These are phyloP conservation scores for Agrotis segetum DNA, from an alignment of 2,888 invertebrate species.

Conservation along the genomic window DNA sequence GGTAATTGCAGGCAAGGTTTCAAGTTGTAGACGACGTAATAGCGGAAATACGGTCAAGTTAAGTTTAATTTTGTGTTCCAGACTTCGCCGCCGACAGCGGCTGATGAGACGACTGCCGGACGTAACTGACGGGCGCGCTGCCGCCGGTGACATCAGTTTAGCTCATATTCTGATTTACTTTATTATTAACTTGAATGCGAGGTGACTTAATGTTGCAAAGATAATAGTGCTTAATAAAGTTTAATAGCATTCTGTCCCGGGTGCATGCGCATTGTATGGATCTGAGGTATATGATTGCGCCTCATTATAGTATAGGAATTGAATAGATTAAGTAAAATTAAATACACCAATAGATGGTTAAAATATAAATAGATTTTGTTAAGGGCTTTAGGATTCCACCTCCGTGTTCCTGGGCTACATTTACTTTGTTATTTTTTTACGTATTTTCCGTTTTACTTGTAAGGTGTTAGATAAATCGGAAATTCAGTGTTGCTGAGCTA, in stretches of 20 bases:
- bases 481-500: conserved; percentile 82
- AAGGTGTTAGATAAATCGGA: conserved; percentile 77
- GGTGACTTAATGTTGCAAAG: conserved; percentile 74
- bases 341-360: conserved; percentile 86
- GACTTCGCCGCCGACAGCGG: conserved; percentile 62
- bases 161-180: conserved; percentile 64
- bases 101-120: conserved; percentile 60
- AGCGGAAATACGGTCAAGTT: conserved; percentile 36
- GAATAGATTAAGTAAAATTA: conserved; percentile 88
- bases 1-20: conserved; percentile 8
- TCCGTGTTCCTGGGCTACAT: conserved; percentile 83
- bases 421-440: conserved; percentile 67
- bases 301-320: conserved; percentile 88
- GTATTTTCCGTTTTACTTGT: conserved; percentile 70
- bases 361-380: conserved; percentile 82
- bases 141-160: conserved; percentile 55
- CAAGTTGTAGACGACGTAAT: conserved; percentile 5
- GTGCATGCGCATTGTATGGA: conserved; percentile 53
- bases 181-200: conserved; percentile 66
- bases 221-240: conserved; percentile 73
- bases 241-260: conserved; percentile 65
- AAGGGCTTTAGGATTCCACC: conserved; percentile 84
- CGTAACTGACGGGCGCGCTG: conserved; percentile 63
- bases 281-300: conserved; percentile 68
- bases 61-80: conserved; percentile 64